A percentile compares a stretch with the other conserved stretches of the same genome.
Conservation (phyloP, 2,888 invertebrate species). For the Brachypalpus laphriformis region DNA sequence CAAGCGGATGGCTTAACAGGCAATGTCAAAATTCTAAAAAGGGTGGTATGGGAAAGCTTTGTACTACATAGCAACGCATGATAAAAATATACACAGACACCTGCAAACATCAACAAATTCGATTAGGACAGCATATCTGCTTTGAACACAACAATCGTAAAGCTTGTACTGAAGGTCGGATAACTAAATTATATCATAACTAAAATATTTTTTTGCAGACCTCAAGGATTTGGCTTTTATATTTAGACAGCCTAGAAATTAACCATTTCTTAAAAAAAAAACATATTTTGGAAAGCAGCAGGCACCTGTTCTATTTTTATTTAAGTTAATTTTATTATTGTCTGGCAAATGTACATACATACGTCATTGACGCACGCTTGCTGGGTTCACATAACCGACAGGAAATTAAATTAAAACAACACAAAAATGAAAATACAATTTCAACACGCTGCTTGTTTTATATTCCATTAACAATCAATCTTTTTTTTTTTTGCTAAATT, state of each 20-base stretch:
- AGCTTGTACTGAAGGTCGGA: no score
- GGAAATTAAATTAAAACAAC: not conserved
- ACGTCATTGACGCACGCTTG: conserved; percentile 1
- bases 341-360: conserved; percentile 2
- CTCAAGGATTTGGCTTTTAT: not conserved
- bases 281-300: not conserved
- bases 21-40: no score
- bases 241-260: not conserved
- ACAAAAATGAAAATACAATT: not conserved
- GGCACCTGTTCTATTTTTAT: conserved; percentile 13
- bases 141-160: no score
- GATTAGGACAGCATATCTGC: no score
- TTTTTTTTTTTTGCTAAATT: not conserved
- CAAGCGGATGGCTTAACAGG: no score
- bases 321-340: not conserved
- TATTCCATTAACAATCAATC: not conserved
- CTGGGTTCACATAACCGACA: not conserved
- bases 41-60: no score
- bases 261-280: not conserved
- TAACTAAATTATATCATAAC: no score
- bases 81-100: no score
- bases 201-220: not conserved
- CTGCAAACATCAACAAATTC: no score
- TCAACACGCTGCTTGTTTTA: not conserved
- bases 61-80: no score